Percentiles rank a stretch among this genome's conserved stretches.
Conservation (phyloP, 1,140 invertebrate species). For the Aphaenogaster rudis region DNA sequence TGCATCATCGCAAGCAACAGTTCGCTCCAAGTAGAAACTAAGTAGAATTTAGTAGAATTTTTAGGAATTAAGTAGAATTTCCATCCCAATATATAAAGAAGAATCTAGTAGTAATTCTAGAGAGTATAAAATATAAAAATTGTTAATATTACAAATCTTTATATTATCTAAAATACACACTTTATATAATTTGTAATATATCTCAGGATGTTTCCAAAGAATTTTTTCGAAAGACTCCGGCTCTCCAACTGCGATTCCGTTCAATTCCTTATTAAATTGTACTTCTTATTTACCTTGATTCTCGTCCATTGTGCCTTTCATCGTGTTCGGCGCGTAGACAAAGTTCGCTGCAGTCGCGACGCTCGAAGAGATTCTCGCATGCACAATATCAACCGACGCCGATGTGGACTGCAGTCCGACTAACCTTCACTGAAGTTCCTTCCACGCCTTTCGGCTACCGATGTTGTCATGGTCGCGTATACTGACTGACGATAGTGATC, state of each 20-base stretch:
- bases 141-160: not conserved
- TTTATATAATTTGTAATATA: not conserved
- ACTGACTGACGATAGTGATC: not conserved
- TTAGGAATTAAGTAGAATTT: not conserved
- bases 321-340: not conserved
- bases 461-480: not conserved
- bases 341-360: not conserved
- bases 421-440: not conserved
- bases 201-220: not conserved
- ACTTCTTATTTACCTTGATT: slow-evolving; percentile 55
- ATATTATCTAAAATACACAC: not conserved
- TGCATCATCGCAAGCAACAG: not conserved
- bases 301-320: slow-evolving; percentile 6
- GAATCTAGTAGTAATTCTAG: not conserved
- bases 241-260: not conserved
- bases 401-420: not conserved
- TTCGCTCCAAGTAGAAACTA: not conserved
- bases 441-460: slow-evolving; percentile 7
- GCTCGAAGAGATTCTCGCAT: not conserved
- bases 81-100: not conserved
- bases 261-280: not conserved
- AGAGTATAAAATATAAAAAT: not conserved
- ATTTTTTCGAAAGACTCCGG: not conserved
- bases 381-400: not conserved
- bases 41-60: not conserved